Evolutionary conservation across 2,797 vertebrate species (phyloP), one percentile per base, ranked within the genome.

Genomic region (Danio jaintianensis): DNA sequence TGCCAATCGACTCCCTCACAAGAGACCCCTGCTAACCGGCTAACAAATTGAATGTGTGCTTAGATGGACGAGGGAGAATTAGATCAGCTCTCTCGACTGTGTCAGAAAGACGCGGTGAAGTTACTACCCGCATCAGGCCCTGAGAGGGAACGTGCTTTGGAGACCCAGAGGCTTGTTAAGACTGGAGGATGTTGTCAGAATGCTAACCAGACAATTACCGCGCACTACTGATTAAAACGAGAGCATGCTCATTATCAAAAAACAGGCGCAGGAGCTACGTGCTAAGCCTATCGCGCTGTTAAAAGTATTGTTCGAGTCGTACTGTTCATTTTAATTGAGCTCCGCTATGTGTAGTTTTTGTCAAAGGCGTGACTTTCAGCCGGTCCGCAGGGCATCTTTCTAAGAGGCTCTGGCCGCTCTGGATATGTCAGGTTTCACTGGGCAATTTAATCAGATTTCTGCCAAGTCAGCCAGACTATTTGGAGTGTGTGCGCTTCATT

Each of bases 191-290:
- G 92, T 92, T 92, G 91, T 88, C 92, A 93, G 93, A 94, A 94
- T 95, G 91, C 93, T 94, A 95, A 94, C 91, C 92, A 94, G 93
- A 93, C 92, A 94, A 94, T 95, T 93, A 94, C 92, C 92, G 92
- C 91, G 91, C 89, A 83, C 90, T 93, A 93, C 93, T 92, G 92
- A 94, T 94, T 93, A 91, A 92, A 92, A 92, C 90, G 89, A 90
- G 89, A 89, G 89, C 87, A 89, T 87, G 89, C 87, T 91, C 94
- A 93, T 94, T 93, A 93, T 91, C 79, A 76, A 79, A 77, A 64
- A 56, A 47, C 45, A 62, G n/a, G 69, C n/a, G 11, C 87, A 88
- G 89, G 83, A 88, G 89, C 55, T 55, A 47, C 47, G 47, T 71
- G 75, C 64, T 62, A 70, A 70, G 47, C 45, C 36, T 75, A 11